A percentile compares a stretch with the other conserved stretches of the same genome.
phyloP scores from a whole-genome alignment of 2,888 invertebrate species.

The Caenorhabditis becei region DNA sequence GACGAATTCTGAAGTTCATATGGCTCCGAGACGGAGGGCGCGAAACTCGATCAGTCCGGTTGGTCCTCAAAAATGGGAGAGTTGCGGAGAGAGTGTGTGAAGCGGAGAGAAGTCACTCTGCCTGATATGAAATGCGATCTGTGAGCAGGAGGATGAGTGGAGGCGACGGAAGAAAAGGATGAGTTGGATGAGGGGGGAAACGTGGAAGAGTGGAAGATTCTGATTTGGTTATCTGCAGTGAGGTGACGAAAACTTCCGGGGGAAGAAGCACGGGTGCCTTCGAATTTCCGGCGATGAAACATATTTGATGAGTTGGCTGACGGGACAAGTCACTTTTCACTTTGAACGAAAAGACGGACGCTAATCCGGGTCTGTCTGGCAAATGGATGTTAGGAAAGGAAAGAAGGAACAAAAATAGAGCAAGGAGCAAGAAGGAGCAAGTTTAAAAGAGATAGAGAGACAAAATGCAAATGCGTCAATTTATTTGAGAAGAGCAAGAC shows the following conservation, averaged over 20 bases:
- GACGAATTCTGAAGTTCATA: slow-evolving; percentile 28
- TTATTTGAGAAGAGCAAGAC: slow-evolving; percentile 44
- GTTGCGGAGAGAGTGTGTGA: slow-evolving; percentile 27
- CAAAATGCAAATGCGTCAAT: slow-evolving; percentile 51
- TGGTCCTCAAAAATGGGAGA: slow-evolving; percentile 39
- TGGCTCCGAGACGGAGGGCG: slow-evolving; percentile 2
- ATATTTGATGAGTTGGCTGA: slow-evolving; percentile 40
- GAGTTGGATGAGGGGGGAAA: background rate
- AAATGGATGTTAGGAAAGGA: slow-evolving; percentile 16
- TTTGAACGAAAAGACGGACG: slow-evolving; percentile 1
- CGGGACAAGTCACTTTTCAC: slow-evolving; percentile 1
- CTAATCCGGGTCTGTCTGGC: slow-evolving; percentile 5
- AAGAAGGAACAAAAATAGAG: slow-evolving; percentile 20
- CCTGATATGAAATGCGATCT: slow-evolving; percentile 59
- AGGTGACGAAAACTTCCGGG: background rate
- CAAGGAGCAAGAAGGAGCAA: slow-evolving; percentile 22
- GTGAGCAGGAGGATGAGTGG: slow-evolving; percentile 24
- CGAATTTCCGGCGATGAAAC: slow-evolving; percentile 5
- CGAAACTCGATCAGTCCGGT: slow-evolving; percentile 52
- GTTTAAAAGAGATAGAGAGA: slow-evolving; percentile 19
- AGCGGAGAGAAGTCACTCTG: slow-evolving; percentile 24
- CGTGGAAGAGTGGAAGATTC: background rate
- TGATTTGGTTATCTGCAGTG: too few relatives aligned
- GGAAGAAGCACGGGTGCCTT: background rate
- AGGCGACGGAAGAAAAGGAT: slow-evolving; percentile 7